Evolutionary conservation across 2,888 invertebrate genomes (phyloP).

Genomic region (Netelia melanura): DNA sequence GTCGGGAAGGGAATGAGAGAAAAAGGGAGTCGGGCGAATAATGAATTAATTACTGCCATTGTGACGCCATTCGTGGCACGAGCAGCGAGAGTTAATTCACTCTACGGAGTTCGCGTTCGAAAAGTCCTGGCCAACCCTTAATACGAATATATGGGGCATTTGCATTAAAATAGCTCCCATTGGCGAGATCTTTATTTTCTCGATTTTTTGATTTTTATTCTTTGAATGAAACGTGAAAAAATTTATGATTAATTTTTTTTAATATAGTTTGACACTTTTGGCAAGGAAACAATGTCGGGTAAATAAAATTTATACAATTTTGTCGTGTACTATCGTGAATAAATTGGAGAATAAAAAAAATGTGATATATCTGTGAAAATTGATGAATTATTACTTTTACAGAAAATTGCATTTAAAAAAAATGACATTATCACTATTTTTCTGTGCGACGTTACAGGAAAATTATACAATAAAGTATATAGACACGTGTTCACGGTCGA

Average conservation of each 20-base stretch:
- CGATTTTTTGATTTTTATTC: too few species aligned
- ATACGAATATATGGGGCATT: not conserved
- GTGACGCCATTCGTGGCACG: conserved; percentile 11
- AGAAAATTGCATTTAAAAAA: not conserved
- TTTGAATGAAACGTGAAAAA: too few species aligned
- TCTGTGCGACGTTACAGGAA: not conserved
- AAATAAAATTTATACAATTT: too few species aligned
- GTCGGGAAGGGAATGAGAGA: not conserved
- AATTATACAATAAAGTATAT: not conserved
- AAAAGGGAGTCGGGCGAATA: conserved; percentile 16
- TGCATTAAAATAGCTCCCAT: too few species aligned
- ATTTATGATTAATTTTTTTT: too few species aligned
- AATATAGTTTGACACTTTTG: too few species aligned
- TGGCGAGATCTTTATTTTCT: too few species aligned
- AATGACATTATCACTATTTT: not conserved
- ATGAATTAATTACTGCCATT: conserved; percentile 57
- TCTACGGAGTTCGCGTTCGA: not conserved
- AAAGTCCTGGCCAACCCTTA: not conserved
- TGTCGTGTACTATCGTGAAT: too few species aligned
- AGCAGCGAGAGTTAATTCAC: conserved; percentile 21
- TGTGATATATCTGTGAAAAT: too few species aligned
- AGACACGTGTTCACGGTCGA: conserved; percentile 6
- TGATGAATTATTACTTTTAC: too few species aligned
- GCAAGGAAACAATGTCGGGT: too few species aligned
- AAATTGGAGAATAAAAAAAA: too few species aligned